Conservation (phyloP, 2,113 vertebrate genomes). For the Lycocorax pyrrhopterus region DNA sequence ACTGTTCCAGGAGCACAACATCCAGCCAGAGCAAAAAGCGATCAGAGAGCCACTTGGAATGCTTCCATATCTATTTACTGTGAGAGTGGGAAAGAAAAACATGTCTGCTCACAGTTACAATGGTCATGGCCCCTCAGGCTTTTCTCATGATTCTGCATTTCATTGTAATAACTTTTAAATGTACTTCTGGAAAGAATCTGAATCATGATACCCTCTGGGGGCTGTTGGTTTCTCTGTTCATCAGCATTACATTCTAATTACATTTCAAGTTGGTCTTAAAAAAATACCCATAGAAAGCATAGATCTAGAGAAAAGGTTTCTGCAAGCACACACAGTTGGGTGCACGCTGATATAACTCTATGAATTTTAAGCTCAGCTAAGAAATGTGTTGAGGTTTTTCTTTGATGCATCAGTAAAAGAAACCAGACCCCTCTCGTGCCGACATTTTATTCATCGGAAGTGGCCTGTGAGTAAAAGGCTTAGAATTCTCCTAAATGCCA, state of each 20-base stretch:
- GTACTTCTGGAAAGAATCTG: conserved; percentile 1
- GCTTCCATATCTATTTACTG: conserved; percentile 11
- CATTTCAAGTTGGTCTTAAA: neutral
- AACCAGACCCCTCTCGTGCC: neutral
- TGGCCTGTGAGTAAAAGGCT: conserved; percentile 56
- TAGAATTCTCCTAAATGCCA: conserved; percentile 38
- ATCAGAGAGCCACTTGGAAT: neutral
- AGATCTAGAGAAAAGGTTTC: neutral
- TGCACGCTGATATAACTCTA: neutral
- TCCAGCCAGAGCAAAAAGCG: neutral
- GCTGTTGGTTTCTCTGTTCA: neutral
- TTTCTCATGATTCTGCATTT: conserved; percentile 7
- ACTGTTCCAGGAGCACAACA: neutral
- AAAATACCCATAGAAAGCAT: neutral
- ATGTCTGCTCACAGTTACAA: neutral
- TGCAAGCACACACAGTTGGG: neutral
- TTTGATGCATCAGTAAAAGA: conserved; percentile 7
- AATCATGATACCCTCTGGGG: neutral
- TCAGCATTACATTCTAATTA: neutral
- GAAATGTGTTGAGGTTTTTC: neutral
- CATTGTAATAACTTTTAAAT: conserved; percentile 12
- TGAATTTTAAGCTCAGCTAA: neutral
- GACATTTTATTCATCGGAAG: conserved; percentile 55
- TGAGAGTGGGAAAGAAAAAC: conserved; percentile 5
- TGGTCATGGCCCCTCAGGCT: neutral